phyloP scores from a whole-genome alignment of 1,140 invertebrate species.

The Yoshiicerus persimilis region DNA sequence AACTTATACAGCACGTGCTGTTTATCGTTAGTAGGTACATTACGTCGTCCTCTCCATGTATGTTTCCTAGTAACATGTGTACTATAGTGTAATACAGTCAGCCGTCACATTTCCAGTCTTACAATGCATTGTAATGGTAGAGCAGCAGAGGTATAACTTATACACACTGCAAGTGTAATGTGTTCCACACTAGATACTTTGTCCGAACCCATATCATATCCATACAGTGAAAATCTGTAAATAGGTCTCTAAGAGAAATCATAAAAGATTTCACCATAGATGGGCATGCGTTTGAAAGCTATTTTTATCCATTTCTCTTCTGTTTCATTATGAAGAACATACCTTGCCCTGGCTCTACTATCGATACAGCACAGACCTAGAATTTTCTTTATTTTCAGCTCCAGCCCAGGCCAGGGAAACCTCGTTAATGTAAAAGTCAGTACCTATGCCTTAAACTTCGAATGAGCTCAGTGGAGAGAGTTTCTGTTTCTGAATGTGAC shows the following conservation, averaged over 20 bases:
- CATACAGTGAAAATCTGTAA: not conserved
- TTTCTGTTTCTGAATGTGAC: not conserved
- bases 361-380: not conserved
- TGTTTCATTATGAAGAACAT: not conserved
- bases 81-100: too few species aligned
- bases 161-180: not conserved
- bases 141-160: not conserved
- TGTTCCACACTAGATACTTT: not conserved
- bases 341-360: not conserved
- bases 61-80: not conserved
- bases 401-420: not conserved
- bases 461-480: not conserved
- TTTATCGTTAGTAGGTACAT: not conserved
- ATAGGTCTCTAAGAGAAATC: not conserved
- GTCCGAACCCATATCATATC: not conserved
- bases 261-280: constrained; percentile 5
- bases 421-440: not conserved
- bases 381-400: not conserved
- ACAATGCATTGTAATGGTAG: too few species aligned
- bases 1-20: not conserved
- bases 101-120: too few species aligned
- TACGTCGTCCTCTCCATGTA: not conserved
- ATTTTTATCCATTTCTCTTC: constrained; percentile 5
- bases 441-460: not conserved
- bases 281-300: not conserved